Percentiles rank a stretch among this genome's conserved stretches.
These are phyloP conservation scores for Neosilurus hyrtlii DNA, from an alignment of 2,797 vertebrate species.

Conservation along the genomic window DNA sequence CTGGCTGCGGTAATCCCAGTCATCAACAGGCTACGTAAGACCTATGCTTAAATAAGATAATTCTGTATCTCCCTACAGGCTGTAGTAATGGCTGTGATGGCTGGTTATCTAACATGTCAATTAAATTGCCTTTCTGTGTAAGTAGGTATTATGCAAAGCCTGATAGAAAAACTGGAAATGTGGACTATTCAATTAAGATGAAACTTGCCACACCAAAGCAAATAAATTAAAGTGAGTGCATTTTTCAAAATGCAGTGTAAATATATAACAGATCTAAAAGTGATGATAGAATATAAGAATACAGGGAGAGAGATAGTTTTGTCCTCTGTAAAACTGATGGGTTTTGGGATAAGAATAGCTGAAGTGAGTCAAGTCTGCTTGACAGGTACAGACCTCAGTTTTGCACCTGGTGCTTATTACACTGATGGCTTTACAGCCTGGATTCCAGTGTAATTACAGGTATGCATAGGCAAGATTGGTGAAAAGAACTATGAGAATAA, in stretches of 20 bases:
- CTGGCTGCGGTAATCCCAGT: too few species aligned
- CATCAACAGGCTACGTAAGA: too few species aligned
- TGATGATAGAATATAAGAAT: neutral
- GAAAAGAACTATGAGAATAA: constrained; percentile 40
- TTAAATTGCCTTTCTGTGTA: neutral
- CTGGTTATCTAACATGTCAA: neutral
- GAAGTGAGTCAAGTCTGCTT: constrained; percentile 57
- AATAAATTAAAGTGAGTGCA: neutral
- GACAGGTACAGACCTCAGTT: constrained; percentile 44
- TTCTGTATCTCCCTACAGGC: neutral
- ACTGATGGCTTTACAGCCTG: constrained; percentile 67
- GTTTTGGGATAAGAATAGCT: constrained; percentile 34
- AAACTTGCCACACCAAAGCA: neutral
- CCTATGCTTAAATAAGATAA: neutral
- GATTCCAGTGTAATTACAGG: constrained; percentile 78
- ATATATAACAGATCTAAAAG: neutral
- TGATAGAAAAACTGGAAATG: neutral
- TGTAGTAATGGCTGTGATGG: neutral
- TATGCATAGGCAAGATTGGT: constrained; percentile 45
- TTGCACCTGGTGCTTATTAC: constrained; percentile 69
- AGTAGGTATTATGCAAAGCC: too few species aligned
- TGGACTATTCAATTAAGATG: neutral
- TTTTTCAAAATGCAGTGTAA: neutral
- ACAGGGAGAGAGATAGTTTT: constrained; percentile 8
- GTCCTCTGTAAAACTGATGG: constrained; percentile 13